Percentiles rank a stretch among this genome's conserved stretches.
These are phyloP conservation scores for Centruroides vittatus DNA, from an alignment of 1,140 invertebrate species.

Conservation along the genomic window DNA sequence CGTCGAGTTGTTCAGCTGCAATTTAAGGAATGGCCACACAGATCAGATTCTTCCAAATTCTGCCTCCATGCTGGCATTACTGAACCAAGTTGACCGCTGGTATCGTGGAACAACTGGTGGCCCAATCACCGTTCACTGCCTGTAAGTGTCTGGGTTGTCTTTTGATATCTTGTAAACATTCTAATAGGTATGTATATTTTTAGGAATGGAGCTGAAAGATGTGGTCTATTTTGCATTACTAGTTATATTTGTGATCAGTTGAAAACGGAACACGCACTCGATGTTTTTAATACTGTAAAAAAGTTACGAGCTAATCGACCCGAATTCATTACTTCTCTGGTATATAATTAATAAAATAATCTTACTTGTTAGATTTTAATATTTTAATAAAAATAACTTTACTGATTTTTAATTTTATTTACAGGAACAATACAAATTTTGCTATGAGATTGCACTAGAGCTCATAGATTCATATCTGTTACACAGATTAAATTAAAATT, in stretches of 20 bases:
- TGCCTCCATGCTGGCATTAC: neutral
- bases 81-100: conserved; percentile 5
- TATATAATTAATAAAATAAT: neutral
- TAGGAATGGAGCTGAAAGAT: conserved; percentile 31
- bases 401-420: neutral
- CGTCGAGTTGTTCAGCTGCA: conserved; percentile 11
- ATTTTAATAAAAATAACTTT: neutral
- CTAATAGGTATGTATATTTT: neutral
- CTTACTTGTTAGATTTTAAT: neutral
- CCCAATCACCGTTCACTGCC: conserved; percentile 13
- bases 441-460: conserved; percentile 10
- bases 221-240: conserved; percentile 29
- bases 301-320: conserved; percentile 13
- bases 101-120: conserved; percentile 4
- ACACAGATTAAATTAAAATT: neutral
- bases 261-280: conserved; percentile 30
- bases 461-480: conserved; percentile 2
- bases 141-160: conserved; percentile 1
- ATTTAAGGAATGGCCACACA: conserved; percentile 9
- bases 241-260: conserved; percentile 28
- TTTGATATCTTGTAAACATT: too few species aligned
- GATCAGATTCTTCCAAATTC: neutral
- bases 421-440: conserved; percentile 9
- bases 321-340: conserved; percentile 17
- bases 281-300: conserved; percentile 31